These are phyloP conservation scores for Nothoprocta perdicaria DNA, from an alignment of 2,113 vertebrate species.

Conservation along the genomic window DNA sequence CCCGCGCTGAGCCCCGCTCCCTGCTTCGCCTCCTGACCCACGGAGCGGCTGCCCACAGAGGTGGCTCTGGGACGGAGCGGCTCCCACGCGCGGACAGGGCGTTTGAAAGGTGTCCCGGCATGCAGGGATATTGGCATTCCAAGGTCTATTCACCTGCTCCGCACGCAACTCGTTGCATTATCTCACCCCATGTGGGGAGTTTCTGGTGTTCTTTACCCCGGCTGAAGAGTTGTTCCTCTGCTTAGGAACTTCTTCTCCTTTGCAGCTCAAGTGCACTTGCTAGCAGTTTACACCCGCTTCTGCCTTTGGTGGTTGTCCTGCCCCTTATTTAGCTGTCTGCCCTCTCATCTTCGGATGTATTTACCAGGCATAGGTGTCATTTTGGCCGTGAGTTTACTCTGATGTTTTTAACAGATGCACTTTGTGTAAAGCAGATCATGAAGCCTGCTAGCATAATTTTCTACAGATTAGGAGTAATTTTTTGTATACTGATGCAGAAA, in stretches of 20 bases:
- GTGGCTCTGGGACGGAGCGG: neutral
- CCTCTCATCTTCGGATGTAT: neutral
- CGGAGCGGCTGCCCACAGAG: too few relatives aligned
- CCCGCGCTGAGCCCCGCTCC: too few relatives aligned
- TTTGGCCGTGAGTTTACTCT: neutral
- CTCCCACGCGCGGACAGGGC: neutral
- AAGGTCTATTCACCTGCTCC: neutral
- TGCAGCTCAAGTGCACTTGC: neutral
- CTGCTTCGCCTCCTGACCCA: too few relatives aligned
- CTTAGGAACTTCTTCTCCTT: neutral
- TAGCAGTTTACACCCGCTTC: neutral
- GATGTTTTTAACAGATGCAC: neutral
- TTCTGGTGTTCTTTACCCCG: neutral
- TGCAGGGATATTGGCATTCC: too few relatives aligned
- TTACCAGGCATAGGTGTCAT: neutral
- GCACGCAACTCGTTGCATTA: fast-evolving
- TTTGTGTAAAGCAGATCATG: neutral
- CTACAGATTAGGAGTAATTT: neutral
- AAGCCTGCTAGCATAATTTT: neutral
- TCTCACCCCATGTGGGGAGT: neutral
- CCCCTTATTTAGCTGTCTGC: neutral
- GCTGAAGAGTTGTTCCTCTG: neutral
- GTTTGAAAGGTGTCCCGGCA: neutral
- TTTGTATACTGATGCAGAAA: neutral
- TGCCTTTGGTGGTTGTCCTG: neutral